phyloP scores from a whole-genome alignment of 2,113 vertebrate genomes.

The Cyanoramphus novaezelandiae region DNA sequence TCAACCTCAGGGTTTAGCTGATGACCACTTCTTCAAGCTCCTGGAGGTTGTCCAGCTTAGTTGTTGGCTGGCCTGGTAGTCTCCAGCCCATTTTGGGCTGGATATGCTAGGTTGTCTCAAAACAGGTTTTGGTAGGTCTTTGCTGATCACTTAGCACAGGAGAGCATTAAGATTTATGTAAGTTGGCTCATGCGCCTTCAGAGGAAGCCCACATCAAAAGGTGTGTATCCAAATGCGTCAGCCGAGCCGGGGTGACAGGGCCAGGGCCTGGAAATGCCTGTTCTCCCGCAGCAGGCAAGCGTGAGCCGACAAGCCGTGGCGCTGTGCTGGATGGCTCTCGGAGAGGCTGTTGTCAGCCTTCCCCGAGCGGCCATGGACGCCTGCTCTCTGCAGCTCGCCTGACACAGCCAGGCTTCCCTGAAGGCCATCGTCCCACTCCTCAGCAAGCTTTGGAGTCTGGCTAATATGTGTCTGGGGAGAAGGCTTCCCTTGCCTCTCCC shows the following conservation, averaged over 20 bases:
- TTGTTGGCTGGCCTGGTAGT: background rate
- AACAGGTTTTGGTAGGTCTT: background rate
- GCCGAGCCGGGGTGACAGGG: background rate
- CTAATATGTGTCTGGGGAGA: rapidly evolving
- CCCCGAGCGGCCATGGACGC: rapidly evolving
- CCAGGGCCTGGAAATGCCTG: background rate
- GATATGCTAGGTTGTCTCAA: background rate
- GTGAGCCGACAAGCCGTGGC: background rate
- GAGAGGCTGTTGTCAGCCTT: background rate
- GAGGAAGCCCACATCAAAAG: background rate
- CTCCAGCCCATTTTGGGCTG: rapidly evolving
- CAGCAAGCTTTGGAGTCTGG: background rate
- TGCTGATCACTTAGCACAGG: rapidly evolving
- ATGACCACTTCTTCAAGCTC: background rate
- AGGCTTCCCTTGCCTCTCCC: background rate
- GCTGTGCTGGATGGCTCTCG: background rate
- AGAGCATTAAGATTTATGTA: background rate
- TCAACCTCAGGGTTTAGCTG: background rate
- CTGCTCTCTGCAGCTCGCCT: background rate
- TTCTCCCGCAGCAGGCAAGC: background rate
- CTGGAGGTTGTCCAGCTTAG: background rate
- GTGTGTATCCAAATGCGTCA: background rate
- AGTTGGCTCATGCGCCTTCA: background rate
- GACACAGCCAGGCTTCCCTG: background rate
- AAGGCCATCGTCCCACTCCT: background rate